Conservation (phyloP, 2,113 vertebrate genomes). For the Suricata suricatta region DNA sequence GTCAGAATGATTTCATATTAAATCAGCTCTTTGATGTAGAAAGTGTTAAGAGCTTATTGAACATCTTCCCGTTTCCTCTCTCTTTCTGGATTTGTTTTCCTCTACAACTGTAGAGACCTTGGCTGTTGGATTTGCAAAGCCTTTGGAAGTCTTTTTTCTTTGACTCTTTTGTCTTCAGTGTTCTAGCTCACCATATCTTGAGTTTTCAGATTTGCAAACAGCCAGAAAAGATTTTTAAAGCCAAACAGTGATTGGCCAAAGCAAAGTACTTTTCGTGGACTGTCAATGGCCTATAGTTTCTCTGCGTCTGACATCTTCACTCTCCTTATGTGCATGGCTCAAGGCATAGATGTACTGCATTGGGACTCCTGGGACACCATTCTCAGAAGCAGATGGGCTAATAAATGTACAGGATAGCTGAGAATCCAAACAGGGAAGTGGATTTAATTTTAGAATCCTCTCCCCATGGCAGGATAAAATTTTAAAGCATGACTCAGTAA, state of each 20-base stretch:
- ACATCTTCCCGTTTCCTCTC: not conserved
- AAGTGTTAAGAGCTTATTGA: not conserved
- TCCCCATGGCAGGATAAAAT: conserved; percentile 28
- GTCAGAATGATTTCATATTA: conserved; percentile 32
- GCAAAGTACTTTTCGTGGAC: conserved; percentile 44
- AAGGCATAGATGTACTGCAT: conserved; percentile 25
- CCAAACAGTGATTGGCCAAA: conserved; percentile 27
- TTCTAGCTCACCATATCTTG: not conserved
- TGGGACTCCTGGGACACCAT: not conserved
- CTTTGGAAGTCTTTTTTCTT: not conserved
- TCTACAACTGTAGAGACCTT: not conserved
- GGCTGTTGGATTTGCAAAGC: not conserved
- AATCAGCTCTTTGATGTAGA: not conserved
- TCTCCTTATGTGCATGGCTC: conserved; percentile 14
- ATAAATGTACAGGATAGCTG: not conserved
- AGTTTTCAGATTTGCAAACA: conserved; percentile 20
- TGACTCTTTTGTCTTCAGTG: not conserved
- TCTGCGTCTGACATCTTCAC: conserved; percentile 12
- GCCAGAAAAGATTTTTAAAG: conserved; percentile 33
- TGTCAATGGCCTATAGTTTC: conserved; percentile 16
- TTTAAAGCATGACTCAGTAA: not conserved
- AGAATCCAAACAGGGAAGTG: conserved; percentile 21
- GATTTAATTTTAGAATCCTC: conserved; percentile 50
- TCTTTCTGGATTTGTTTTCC: not conserved
- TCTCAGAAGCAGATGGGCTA: conserved; percentile 31